These are phyloP conservation scores for Pseudocheirus occidentalis DNA, from an alignment of 2,797 vertebrate species.

Conservation along the genomic window DNA sequence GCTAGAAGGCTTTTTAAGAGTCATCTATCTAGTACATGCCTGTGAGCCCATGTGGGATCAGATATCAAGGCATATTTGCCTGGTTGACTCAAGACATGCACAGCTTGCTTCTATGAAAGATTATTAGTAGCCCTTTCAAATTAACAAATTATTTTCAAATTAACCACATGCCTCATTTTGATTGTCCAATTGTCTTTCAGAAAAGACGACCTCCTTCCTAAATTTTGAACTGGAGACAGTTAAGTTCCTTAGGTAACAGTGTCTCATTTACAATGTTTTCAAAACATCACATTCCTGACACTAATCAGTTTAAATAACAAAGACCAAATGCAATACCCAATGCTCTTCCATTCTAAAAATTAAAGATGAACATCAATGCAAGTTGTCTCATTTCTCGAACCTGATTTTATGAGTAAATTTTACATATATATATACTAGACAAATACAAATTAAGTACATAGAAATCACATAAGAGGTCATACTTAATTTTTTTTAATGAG, in stretches of 20 bases:
- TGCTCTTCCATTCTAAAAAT: background rate
- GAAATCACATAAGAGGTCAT: conserved; percentile 71
- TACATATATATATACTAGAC: conserved; percentile 12
- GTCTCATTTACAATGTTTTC: background rate
- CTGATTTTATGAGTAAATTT: conserved; percentile 56
- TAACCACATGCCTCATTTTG: background rate
- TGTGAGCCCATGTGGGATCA: background rate
- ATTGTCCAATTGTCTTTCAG: background rate
- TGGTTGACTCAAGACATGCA: background rate
- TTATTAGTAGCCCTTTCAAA: conserved; percentile 23
- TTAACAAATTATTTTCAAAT: conserved; percentile 19
- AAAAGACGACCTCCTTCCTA: conserved; percentile 24
- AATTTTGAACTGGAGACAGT: conserved; percentile 34
- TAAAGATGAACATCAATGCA: conserved; percentile 24
- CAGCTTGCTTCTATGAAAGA: background rate
- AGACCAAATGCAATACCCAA: conserved; percentile 14
- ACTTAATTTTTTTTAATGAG: conserved; percentile 64
- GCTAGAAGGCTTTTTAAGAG: background rate
- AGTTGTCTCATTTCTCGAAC: background rate
- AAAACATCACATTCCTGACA: conserved; percentile 40
- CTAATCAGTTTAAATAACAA: background rate
- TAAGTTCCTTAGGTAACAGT: background rate
- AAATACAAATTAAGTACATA: background rate
- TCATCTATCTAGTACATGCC: background rate
- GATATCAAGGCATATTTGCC: background rate